Conservation (phyloP, 30 jellyfish, hydroid and myxozoan genomes). For the Sanderia malayensis region DNA sequence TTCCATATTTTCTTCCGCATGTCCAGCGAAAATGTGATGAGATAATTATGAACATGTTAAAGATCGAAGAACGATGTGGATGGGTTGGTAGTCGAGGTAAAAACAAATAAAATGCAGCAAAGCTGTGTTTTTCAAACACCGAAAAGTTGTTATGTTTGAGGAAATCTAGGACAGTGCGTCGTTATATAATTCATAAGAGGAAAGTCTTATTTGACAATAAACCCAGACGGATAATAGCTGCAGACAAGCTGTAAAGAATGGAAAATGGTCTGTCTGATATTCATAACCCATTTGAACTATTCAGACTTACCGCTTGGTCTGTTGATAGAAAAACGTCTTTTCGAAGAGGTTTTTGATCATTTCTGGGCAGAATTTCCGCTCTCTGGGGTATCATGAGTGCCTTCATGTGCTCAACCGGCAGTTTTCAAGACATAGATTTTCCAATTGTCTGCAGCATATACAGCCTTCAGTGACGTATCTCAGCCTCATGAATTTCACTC, state of each 20-base stretch:
- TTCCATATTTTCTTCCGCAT: no score
- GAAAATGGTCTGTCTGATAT: background rate
- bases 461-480: no score
- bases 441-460: background rate
- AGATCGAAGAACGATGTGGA: no score
- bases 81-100: no score
- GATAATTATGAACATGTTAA: no score
- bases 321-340: constrained; percentile 47
- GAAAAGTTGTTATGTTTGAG: no score
- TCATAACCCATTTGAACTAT: background rate
- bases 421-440: background rate
- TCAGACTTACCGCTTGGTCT: constrained; percentile 43
- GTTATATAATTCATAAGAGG: no score
- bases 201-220: background rate
- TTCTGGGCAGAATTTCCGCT: constrained; percentile 58
- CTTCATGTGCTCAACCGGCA: constrained; percentile 4
- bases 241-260: constrained; percentile 8
- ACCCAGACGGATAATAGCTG: background rate
- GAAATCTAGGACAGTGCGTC: no score
- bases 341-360: constrained; percentile 33
- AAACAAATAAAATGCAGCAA: no score
- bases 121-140: no score
- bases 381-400: constrained; percentile 54
- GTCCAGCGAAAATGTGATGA: no score
- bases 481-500: background rate